phyloP scores from a whole-genome alignment of 2,113 vertebrate genomes.

The Zosterops pallidus region DNA sequence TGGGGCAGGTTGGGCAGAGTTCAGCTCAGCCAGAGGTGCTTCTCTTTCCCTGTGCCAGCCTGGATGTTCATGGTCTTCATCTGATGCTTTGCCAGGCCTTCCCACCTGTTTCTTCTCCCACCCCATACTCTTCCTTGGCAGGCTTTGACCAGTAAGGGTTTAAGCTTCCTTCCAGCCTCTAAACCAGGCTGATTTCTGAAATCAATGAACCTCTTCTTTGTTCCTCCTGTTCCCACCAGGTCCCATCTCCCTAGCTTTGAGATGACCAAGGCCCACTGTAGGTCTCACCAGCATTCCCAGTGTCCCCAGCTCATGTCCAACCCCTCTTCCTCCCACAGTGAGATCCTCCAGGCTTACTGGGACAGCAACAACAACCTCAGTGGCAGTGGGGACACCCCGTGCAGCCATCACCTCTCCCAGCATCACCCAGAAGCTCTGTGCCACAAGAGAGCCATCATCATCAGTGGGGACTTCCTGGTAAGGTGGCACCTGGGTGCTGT shows the following conservation, averaged over 20 bases:
- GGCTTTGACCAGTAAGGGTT: not conserved
- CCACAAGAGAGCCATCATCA: slow-evolving; percentile 75
- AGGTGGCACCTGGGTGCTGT: not conserved
- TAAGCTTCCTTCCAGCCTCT: not conserved
- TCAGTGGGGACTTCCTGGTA: slow-evolving; percentile 89
- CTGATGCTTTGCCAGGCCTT: not conserved
- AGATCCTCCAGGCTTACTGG: slow-evolving; percentile 74
- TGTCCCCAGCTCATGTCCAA: not conserved
- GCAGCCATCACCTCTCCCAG: slow-evolving; percentile 44
- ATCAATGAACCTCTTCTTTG: not conserved
- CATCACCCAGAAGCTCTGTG: not conserved
- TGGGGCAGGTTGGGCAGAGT: not conserved
- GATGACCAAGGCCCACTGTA: not conserved
- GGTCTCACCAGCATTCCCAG: not conserved
- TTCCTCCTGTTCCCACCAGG: not conserved
- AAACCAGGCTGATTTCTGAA: not conserved
- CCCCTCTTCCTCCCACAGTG: slow-evolving; percentile 61
- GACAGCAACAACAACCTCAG: slow-evolving; percentile 59
- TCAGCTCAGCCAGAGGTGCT: not conserved
- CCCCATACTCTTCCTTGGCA: not conserved
- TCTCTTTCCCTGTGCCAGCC: not conserved
- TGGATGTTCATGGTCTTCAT: not conserved
- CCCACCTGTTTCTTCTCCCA: not conserved
- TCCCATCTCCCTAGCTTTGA: not conserved
- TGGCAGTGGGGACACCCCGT: not conserved